phyloP scores from a whole-genome alignment of 1,140 invertebrate genomes.

The Parasteatoda tepidariorum region DNA sequence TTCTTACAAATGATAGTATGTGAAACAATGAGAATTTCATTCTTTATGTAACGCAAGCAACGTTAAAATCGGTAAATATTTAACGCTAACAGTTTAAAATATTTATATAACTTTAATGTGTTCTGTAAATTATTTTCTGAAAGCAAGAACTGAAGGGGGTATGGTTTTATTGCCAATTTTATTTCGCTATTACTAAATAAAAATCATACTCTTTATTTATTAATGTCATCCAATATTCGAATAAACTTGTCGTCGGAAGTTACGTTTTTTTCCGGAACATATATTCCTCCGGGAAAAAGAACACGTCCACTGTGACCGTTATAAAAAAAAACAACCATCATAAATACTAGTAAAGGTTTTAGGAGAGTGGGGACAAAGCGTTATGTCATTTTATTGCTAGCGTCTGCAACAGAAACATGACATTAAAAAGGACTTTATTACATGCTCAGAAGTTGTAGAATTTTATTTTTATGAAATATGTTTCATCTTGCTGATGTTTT shows the following conservation, averaged over 20 bases:
- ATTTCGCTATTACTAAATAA: too few relatives aligned
- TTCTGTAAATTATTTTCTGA: too few relatives aligned
- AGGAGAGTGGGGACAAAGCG: constrained; percentile 11
- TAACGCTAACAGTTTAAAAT: too few relatives aligned
- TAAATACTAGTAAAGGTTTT: constrained; percentile 1
- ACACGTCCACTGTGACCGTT: not conserved
- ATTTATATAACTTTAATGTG: too few relatives aligned
- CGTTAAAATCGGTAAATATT: too few relatives aligned
- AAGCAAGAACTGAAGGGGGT: too few relatives aligned
- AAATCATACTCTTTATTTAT: not conserved
- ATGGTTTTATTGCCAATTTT: too few relatives aligned
- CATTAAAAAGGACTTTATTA: constrained; percentile 41
- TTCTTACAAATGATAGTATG: too few relatives aligned
- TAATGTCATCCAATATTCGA: constrained; percentile 17
- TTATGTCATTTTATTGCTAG: not conserved
- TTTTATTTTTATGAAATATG: constrained; percentile 46
- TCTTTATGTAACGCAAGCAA: too few relatives aligned
- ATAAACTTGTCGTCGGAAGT: not conserved
- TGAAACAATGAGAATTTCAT: too few relatives aligned
- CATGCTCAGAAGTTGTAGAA: constrained; percentile 31
- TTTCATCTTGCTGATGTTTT: constrained; percentile 14
- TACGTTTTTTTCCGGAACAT: not conserved
- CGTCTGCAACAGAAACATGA: not conserved
- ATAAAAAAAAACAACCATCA: not conserved
- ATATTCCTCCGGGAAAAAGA: not conserved